Conservation (phyloP, 2,888 invertebrate species). For the Silvanus unidentatus region DNA sequence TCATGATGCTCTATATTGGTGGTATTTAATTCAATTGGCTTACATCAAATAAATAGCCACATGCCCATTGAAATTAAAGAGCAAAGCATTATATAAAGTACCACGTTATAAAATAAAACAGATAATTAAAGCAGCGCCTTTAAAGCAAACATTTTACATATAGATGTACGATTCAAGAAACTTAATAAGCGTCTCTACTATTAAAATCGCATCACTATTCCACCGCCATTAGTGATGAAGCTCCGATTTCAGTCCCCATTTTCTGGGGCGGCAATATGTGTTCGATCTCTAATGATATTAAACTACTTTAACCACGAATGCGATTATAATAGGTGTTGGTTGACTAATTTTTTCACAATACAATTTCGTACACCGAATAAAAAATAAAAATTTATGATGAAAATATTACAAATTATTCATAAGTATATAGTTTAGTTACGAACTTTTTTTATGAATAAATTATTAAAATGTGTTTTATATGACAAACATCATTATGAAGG, state of each 20-base stretch:
- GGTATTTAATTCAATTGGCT: slow-evolving; percentile 29
- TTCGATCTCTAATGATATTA: slow-evolving; percentile 35
- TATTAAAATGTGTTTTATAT: slow-evolving; percentile 29
- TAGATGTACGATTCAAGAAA: slow-evolving; percentile 6
- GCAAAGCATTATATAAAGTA: slow-evolving; percentile 29
- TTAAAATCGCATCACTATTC: slow-evolving; percentile 44
- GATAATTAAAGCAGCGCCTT: slow-evolving; percentile 28
- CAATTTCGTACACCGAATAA: slow-evolving; percentile 1
- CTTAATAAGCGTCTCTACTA: slow-evolving; percentile 36
- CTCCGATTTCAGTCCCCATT: slow-evolving; percentile 32
- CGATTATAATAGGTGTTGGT: slow-evolving; percentile 36
- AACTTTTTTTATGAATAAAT: slow-evolving; percentile 25
- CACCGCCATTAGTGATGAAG: slow-evolving; percentile 39
- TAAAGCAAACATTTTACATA: not conserved
- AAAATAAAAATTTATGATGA: not conserved
- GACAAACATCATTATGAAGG: slow-evolving; percentile 30
- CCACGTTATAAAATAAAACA: slow-evolving; percentile 34
- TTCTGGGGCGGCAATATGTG: slow-evolving; percentile 21
- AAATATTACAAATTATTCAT: too few relatives aligned
- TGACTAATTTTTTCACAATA: slow-evolving; percentile 21
- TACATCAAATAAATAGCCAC: slow-evolving; percentile 30
- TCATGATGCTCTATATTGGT: slow-evolving; percentile 1
- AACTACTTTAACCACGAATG: slow-evolving; percentile 35
- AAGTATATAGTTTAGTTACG: not conserved
- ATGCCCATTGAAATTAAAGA: slow-evolving; percentile 31